These are phyloP conservation scores for Pterocles orientalis DNA, from an alignment of 2,113 vertebrate genomes.

Conservation along the genomic window DNA sequence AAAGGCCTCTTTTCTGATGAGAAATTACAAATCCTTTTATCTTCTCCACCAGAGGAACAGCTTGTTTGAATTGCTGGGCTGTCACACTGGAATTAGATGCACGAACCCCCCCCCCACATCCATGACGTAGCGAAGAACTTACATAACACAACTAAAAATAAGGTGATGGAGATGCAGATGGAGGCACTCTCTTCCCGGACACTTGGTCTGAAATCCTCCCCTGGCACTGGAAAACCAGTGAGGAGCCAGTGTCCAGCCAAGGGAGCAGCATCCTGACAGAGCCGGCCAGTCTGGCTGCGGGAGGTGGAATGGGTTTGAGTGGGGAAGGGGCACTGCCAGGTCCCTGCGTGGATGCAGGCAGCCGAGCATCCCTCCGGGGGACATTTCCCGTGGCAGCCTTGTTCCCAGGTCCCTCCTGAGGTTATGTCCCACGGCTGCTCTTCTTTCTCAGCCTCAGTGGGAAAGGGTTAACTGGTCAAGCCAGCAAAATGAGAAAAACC, in stretches of 20 bases:
- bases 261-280: background rate
- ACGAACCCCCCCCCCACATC: conserved; percentile 70
- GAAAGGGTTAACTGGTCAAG: background rate
- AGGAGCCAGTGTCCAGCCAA: background rate
- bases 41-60: conserved; percentile 73
- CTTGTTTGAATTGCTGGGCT: conserved; percentile 76
- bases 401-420: accelerated
- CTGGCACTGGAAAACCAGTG: background rate
- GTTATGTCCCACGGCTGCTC: background rate
- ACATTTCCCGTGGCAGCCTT: accelerated
- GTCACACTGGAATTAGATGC: conserved; percentile 77
- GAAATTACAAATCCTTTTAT: conserved; percentile 64
- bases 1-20: conserved; percentile 48
- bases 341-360: accelerated
- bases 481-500: background rate
- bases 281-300: accelerated
- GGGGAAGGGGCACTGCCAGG: background rate
- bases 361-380: background rate
- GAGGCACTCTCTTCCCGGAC: background rate
- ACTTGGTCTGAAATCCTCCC: background rate
- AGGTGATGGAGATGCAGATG: conserved; percentile 41
- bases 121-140: conserved; percentile 74
- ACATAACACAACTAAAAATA: conserved; percentile 82
- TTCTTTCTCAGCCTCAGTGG: background rate
- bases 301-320: background rate